Conservation (phyloP, 2,797 vertebrate genomes). For the Eulemur coronatus region DNA sequence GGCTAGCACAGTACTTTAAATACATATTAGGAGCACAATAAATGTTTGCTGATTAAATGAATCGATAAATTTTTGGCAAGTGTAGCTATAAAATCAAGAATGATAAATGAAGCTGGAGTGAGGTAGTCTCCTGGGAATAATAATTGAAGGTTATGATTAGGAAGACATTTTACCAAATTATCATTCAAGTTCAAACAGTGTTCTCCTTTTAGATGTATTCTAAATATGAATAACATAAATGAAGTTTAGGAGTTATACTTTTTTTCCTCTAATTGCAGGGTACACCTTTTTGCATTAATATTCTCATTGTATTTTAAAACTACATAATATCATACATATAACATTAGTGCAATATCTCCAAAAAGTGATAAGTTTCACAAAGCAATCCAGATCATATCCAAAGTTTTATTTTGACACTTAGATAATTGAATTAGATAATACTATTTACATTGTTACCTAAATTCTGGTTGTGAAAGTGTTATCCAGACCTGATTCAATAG, state of each 20-base stretch:
- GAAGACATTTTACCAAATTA: slow-evolving; percentile 22
- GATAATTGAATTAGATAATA: not conserved
- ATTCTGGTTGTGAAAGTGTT: not conserved
- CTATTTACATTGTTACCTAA: not conserved
- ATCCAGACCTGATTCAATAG: not conserved
- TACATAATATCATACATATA: not conserved
- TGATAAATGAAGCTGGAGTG: not conserved
- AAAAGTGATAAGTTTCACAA: slow-evolving; percentile 11
- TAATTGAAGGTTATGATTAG: not conserved
- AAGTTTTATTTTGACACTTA: slow-evolving; percentile 1
- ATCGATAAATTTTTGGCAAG: slow-evolving; percentile 40
- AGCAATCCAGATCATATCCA: not conserved
- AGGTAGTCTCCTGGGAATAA: slow-evolving; percentile 35
- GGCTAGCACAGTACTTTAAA: not conserved
- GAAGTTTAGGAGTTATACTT: not conserved
- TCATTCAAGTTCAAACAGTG: not conserved
- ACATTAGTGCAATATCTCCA: not conserved
- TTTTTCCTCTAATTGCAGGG: not conserved
- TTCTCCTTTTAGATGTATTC: not conserved
- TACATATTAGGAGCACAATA: not conserved
- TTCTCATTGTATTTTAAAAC: not conserved
- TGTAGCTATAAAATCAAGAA: slow-evolving; percentile 44
- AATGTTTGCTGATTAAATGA: slow-evolving; percentile 28
- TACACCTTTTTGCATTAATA: not conserved
- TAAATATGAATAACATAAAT: slow-evolving; percentile 5